phyloP scores from a whole-genome alignment of 1,140 invertebrate species.

The Branchinecta lindahli region DNA sequence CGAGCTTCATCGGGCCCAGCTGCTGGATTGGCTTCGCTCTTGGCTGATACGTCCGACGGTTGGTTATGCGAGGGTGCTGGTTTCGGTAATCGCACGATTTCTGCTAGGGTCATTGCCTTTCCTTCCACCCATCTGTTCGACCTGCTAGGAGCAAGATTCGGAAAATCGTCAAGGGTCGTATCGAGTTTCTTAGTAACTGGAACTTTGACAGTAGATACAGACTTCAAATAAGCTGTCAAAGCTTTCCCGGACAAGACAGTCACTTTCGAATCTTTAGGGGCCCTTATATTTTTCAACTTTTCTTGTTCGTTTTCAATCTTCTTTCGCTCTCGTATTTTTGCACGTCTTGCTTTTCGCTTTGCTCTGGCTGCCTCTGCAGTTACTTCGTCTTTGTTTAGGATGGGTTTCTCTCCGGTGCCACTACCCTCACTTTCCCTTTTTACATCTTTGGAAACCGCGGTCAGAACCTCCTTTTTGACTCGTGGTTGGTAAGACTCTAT shows the following conservation, averaged over 20 bases:
- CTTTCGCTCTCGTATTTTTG: neutral
- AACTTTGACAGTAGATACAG: too few relatives aligned
- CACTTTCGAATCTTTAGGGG: neutral
- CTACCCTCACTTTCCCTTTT: too few relatives aligned
- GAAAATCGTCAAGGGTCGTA: too few relatives aligned
- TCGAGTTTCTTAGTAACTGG: too few relatives aligned
- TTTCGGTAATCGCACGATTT: slow-evolving; percentile 16
- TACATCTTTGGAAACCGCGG: neutral
- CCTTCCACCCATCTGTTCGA: neutral
- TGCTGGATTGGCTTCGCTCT: neutral
- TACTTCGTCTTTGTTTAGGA: too few relatives aligned
- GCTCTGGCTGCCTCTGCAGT: neutral
- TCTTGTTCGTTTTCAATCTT: neutral
- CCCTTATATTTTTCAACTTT: neutral
- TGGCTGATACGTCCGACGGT: neutral
- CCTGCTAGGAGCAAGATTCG: slow-evolving; percentile 8
- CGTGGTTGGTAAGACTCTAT: neutral
- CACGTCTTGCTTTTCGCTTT: neutral
- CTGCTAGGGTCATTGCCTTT: slow-evolving; percentile 4
- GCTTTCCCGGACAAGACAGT: neutral
- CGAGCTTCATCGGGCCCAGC: neutral
- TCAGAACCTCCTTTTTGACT: neutral
- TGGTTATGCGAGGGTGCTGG: neutral
- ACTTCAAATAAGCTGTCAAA: neutral
- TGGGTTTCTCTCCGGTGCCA: too few relatives aligned